phyloP scores from a whole-genome alignment of 2,888 invertebrate species.

The Sussaba pulchella region DNA sequence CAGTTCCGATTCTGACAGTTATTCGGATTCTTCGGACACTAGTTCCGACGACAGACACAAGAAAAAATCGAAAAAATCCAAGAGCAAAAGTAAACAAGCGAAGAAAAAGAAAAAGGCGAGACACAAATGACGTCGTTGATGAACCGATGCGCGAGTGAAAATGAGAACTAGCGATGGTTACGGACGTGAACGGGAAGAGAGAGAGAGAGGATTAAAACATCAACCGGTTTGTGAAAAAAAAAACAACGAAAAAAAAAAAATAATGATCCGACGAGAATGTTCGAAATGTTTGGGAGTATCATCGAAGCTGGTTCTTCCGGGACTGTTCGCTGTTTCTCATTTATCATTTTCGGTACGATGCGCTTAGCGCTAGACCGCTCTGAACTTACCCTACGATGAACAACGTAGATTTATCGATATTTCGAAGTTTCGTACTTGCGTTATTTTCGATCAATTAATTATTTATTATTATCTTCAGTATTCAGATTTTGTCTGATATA shows the following conservation, averaged over 20 bases:
- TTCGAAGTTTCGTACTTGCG: conserved; percentile 26
- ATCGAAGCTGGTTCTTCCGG: no score
- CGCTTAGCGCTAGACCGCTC: background rate
- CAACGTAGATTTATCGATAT: conserved; percentile 48
- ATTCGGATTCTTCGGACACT: conserved; percentile 87
- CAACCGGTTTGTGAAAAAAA: conserved; percentile 27
- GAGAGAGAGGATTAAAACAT: background rate
- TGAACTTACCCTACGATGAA: conserved; percentile 26
- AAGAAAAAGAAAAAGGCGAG: conserved; percentile 91
- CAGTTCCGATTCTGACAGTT: conserved; percentile 87
- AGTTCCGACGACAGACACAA: conserved; percentile 89
- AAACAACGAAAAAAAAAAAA: no score
- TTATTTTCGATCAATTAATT: conserved; percentile 46
- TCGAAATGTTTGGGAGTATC: no score
- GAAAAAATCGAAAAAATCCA: conserved; percentile 87
- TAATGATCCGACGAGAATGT: no score
- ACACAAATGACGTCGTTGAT: conserved; percentile 84
- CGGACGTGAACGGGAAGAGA: background rate
- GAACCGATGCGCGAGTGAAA: conserved; percentile 15
- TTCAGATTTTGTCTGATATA: conserved; percentile 54
- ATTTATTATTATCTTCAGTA: conserved; percentile 62
- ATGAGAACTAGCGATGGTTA: conserved; percentile 13
- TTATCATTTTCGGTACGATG: background rate
- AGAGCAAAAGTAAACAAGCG: conserved; percentile 89
- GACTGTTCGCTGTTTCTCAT: conserved; percentile 17